These are phyloP conservation scores for Drosophila mojavensis DNA, from an alignment of 1,140 invertebrate species.

Conservation along the genomic window DNA sequence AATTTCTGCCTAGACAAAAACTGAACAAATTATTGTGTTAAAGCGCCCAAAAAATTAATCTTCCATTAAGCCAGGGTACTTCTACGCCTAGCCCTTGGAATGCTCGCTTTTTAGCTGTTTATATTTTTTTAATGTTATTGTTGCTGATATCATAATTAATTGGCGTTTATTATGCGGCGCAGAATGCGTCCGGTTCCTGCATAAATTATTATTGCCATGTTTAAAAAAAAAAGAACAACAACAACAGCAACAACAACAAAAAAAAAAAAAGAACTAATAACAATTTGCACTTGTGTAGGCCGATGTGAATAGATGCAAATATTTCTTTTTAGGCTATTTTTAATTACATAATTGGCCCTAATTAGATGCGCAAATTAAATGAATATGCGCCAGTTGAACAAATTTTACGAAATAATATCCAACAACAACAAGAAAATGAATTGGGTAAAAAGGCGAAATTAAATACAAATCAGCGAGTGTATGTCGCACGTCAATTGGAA, in stretches of 20 bases:
- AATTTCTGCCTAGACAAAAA: no score
- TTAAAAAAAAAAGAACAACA: constrained; percentile 20
- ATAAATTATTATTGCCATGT: constrained; percentile 36
- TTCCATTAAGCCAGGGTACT: not conserved
- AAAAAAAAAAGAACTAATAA: constrained; percentile 16
- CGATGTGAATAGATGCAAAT: constrained; percentile 7
- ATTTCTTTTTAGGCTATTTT: constrained; percentile 38
- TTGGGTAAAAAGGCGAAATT: not conserved
- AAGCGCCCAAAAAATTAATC: no score
- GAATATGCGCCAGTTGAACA: constrained; percentile 25
- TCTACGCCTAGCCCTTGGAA: not conserved
- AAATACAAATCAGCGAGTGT: constrained; percentile 11
- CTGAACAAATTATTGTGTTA: no score
- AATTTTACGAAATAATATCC: constrained; percentile 9
- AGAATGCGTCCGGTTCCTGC: constrained; percentile 29
- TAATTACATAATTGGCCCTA: constrained; percentile 76
- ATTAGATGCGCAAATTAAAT: constrained; percentile 70
- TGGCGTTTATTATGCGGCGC: constrained; percentile 57
- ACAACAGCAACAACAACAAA: no score
- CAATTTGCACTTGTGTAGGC: constrained; percentile 34
- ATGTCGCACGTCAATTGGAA: not conserved
- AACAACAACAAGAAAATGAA: not conserved
- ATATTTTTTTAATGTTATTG: constrained; percentile 13
- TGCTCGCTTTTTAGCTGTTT: not conserved
- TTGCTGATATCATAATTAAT: constrained; percentile 71